phyloP scores from a whole-genome alignment of 2,797 vertebrate genomes.

The Rhincodon typus region DNA sequence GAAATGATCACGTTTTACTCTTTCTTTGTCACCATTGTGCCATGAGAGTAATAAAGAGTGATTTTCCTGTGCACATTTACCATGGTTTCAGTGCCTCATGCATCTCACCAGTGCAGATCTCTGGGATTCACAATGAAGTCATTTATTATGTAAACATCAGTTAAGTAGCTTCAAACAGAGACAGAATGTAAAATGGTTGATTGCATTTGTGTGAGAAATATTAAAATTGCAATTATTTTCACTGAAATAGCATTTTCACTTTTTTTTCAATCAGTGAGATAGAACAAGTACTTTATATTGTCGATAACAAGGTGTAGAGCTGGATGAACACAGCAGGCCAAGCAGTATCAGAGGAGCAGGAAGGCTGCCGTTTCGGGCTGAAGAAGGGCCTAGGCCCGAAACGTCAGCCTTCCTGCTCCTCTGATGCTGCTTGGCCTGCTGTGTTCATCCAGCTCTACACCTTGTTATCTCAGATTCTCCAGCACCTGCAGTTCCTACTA shows the following conservation, averaged over 20 bases:
- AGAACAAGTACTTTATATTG: background rate
- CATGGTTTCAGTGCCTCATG: background rate
- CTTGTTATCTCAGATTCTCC: too few relatives aligned
- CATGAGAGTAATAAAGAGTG: background rate
- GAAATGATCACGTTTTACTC: too few relatives aligned
- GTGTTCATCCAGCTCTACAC: too few relatives aligned
- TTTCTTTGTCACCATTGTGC: background rate
- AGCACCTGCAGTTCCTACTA: too few relatives aligned
- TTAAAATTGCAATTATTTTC: constrained; percentile 3
- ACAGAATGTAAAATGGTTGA: background rate
- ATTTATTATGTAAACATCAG: background rate
- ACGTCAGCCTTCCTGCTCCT: too few relatives aligned
- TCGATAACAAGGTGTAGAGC: too few relatives aligned
- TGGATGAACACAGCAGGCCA: too few relatives aligned
- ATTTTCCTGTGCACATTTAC: background rate
- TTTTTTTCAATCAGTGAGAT: background rate
- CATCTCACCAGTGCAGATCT: background rate
- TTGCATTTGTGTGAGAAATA: background rate
- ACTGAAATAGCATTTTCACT: background rate
- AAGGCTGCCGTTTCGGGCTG: too few relatives aligned
- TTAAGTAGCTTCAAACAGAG: constrained; percentile 12
- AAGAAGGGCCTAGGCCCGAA: too few relatives aligned
- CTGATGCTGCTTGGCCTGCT: too few relatives aligned
- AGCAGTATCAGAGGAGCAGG: too few relatives aligned
- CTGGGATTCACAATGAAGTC: constrained; percentile 1